Conservation (phyloP, 2,113 vertebrate genomes). For the Rhinopithecus roxellana region DNA sequence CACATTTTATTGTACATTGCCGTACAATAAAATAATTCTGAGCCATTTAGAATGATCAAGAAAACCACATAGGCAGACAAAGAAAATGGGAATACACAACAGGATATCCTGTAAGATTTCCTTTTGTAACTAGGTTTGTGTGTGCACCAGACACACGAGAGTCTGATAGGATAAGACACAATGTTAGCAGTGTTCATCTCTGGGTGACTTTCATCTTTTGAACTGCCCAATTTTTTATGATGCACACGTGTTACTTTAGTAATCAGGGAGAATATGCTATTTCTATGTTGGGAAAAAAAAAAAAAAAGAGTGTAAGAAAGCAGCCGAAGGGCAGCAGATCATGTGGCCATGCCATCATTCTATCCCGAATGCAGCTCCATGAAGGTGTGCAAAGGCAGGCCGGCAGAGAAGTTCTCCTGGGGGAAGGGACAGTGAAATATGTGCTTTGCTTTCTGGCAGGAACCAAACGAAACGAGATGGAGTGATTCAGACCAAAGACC, state of each 20-base stretch:
- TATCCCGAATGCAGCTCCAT: background rate
- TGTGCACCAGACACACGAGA: too few relatives aligned
- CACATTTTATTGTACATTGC: too few relatives aligned
- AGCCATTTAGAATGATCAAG: background rate
- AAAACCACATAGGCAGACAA: background rate
- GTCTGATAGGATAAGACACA: background rate
- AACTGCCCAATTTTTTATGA: background rate
- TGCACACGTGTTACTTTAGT: background rate
- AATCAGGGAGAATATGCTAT: background rate
- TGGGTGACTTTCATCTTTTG: background rate
- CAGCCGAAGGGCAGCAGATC: background rate
- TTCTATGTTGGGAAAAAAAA: background rate
- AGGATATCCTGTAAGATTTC: accelerated
- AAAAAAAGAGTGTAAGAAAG: background rate
- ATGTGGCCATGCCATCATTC: background rate
- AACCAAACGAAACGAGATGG: background rate
- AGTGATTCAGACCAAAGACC: constrained; percentile 42
- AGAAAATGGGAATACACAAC: background rate
- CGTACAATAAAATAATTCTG: too few relatives aligned
- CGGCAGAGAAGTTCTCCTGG: background rate
- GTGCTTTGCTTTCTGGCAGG: constrained; percentile 31
- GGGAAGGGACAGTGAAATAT: background rate
- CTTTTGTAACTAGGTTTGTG: background rate
- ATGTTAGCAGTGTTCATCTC: background rate
- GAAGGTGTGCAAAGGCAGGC: background rate